Evolutionary conservation across 2,888 invertebrate species (phyloP), one percentile per base, ranked within the genome.

Genomic region (Heteropelma amictum): DNA sequence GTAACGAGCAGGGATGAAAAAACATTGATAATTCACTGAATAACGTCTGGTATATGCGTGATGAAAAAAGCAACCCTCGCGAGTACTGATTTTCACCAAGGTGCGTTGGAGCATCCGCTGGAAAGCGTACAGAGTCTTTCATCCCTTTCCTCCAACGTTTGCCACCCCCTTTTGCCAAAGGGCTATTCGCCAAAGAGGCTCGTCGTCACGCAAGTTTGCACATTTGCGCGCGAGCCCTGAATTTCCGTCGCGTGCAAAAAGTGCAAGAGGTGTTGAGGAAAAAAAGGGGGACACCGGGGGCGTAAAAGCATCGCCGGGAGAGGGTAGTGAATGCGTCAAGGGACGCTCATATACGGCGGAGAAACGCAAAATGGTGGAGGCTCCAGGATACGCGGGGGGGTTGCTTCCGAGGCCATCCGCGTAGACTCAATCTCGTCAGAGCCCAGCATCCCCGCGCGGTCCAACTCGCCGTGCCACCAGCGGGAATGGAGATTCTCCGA

Each of bases 401-500:
- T 63, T 69, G 77, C 63, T 77, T n/a, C n/a, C n/a, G n/a, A n/a
- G n/a, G n/a, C n/a, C n/a, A n/a, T n/a, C n/a, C n/a, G n/a, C n/a
- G 82, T 82, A 80, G 83, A 82, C 83, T 82, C 77, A 84, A 81
- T 83, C 82, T 85, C 86, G 85, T 87, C 86, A 85, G 83, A 80
- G 81, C 69, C 79, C 53, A 77, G 81, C 80, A 78, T 83, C 86
- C 84, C 81, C 81, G 77, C 80, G 79, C 65, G 61, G 65, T 61
- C 60, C 12, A 54, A 30, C 54, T 47, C 56, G 58, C 30, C 40
- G 71, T 65, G 42, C 47, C 28, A 38, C 35, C 64, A 54, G 54
- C 63, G 38, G 30, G 38, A 67, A 67, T 61, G 73, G 70, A 56
- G 38, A 40, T 56, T 33, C 56, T 65, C 67, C 61, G 63, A 68